Conservation (phyloP, 2,888 invertebrate species). For the Dynastes grantii region DNA sequence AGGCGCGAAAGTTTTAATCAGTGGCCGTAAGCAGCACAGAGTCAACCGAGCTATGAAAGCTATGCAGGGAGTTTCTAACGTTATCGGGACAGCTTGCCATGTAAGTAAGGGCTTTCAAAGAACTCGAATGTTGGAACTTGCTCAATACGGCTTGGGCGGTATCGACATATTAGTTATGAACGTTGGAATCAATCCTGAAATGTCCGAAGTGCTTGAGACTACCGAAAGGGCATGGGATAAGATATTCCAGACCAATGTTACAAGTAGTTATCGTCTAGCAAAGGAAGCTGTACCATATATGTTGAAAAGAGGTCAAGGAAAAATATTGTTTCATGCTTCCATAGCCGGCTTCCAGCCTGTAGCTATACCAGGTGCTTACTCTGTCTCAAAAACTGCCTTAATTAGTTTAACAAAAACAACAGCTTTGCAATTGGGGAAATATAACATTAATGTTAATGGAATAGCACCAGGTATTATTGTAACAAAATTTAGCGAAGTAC, state of each 20-base stretch:
- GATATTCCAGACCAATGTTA: slow-evolving; percentile 96
- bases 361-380: slow-evolving; percentile 89
- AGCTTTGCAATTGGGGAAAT: slow-evolving; percentile 81
- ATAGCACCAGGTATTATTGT: slow-evolving; percentile 93
- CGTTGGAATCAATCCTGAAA: slow-evolving; percentile 91
- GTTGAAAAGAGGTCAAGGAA: slow-evolving; percentile 85
- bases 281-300: slow-evolving; percentile 91
- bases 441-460: slow-evolving; percentile 94
- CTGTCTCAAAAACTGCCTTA: slow-evolving; percentile 94
- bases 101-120: slow-evolving; percentile 88
- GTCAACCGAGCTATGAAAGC: slow-evolving; percentile 84
- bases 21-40: slow-evolving; percentile 91
- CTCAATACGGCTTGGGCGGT: slow-evolving; percentile 75
- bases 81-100: slow-evolving; percentile 90
- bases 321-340: slow-evolving; percentile 91
- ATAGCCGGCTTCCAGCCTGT: slow-evolving; percentile 88
- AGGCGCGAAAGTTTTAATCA: slow-evolving; percentile 93
- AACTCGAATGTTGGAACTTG: slow-evolving; percentile 31
- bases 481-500: slow-evolving; percentile 89
- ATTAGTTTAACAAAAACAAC: slow-evolving; percentile 90
- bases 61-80: slow-evolving; percentile 81
- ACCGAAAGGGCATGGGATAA: slow-evolving; percentile 94
- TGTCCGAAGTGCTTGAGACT: slow-evolving; percentile 86
- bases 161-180: slow-evolving; percentile 97
- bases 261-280: slow-evolving; percentile 88